A percentile compares a stretch with the other conserved stretches of the same genome.
These are phyloP conservation scores for Drosophila fulvimacula DNA, from an alignment of 2,888 invertebrate genomes.

Conservation along the genomic window DNA sequence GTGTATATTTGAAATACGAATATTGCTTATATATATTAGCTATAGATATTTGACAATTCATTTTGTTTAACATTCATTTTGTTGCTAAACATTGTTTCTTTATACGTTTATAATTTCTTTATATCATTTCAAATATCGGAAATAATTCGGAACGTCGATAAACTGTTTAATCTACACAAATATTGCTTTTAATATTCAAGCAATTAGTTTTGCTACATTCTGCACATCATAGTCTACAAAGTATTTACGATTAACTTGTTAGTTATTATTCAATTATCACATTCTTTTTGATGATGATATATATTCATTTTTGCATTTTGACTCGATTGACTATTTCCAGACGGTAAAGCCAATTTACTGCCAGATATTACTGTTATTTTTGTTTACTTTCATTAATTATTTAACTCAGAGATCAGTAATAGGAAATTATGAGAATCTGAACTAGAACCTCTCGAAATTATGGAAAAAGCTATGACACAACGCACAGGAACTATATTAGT, in stretches of 20 bases:
- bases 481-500: constrained; percentile 72
- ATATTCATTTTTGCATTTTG: constrained; percentile 61
- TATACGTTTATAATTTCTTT: constrained; percentile 23
- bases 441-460: constrained; percentile 27
- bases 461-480: constrained; percentile 37
- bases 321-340: constrained; percentile 45
- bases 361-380: constrained; percentile 32
- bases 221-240: constrained; percentile 20
- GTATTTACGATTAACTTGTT: constrained; percentile 69
- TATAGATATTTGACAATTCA: constrained; percentile 18
- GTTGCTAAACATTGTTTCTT: constrained; percentile 59
- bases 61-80: constrained; percentile 8
- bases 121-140: constrained; percentile 17
- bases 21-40: constrained; percentile 58
- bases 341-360: constrained; percentile 17
- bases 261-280: constrained; percentile 79
- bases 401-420: constrained; percentile 25
- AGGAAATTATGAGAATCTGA: constrained; percentile 12
- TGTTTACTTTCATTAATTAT: constrained; percentile 9
- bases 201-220: constrained; percentile 31
- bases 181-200: constrained; percentile 23
- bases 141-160: constrained; percentile 30
- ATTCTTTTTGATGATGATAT: constrained; percentile 80
- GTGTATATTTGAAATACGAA: constrained; percentile 26
- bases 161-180: constrained; percentile 36